Conservation (phyloP, 2,888 invertebrate genomes). For the Melinaea marsaeus region DNA sequence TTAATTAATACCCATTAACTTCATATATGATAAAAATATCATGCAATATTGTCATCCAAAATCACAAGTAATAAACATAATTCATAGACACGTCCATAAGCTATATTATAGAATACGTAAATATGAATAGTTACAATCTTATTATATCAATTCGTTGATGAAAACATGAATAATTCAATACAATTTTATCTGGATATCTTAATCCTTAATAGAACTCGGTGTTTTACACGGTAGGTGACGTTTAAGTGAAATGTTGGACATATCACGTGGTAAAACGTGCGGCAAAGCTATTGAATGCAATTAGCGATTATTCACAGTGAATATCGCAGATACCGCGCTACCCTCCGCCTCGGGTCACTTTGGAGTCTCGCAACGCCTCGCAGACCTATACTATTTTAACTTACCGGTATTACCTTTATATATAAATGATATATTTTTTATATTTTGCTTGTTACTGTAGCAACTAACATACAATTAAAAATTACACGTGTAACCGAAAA, state of each 20-base stretch:
- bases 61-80: not conserved
- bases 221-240: constrained; percentile 13
- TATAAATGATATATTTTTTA: not conserved
- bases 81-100: not conserved
- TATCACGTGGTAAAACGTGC: constrained; percentile 35
- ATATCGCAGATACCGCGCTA: constrained; percentile 38
- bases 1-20: constrained; percentile 74
- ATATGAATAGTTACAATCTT: not conserved
- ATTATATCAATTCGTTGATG: not conserved
- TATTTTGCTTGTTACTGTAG: too few species aligned
- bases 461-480: too few species aligned
- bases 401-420: not conserved
- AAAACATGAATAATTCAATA: constrained; percentile 8
- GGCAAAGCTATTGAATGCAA: constrained; percentile 56
- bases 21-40: constrained; percentile 48
- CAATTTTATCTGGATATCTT: constrained; percentile 13
- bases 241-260: constrained; percentile 24
- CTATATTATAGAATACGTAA: not conserved
- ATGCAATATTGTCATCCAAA: not conserved
- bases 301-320: constrained; percentile 68
- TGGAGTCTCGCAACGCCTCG: constrained; percentile 41
- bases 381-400: constrained; percentile 13
- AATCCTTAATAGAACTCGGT: constrained; percentile 17
- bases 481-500: too few species aligned
- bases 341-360: constrained; percentile 52